These are phyloP conservation scores for Galerucella nymphaeae DNA, from an alignment of 2,888 invertebrate genomes.

Conservation along the genomic window DNA sequence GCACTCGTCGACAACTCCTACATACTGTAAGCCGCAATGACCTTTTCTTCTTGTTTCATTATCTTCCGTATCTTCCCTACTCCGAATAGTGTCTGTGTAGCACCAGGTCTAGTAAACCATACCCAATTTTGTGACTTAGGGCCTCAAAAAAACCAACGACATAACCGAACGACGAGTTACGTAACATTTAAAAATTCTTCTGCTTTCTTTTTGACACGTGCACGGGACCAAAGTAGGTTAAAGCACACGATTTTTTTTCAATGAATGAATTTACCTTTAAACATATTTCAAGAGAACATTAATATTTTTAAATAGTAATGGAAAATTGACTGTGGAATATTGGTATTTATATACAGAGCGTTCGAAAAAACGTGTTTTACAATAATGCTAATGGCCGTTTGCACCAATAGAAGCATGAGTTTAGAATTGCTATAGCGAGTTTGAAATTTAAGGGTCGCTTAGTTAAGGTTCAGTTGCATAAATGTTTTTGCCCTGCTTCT, in stretches of 20 bases:
- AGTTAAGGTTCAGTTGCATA: too few species aligned
- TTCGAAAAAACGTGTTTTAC: too few species aligned
- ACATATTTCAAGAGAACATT: neutral
- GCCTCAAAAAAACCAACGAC: conserved; percentile 48
- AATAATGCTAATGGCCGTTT: too few species aligned
- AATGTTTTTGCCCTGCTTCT: too few species aligned
- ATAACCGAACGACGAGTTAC: conserved; percentile 35
- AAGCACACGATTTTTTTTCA: neutral
- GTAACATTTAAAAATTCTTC: conserved; percentile 47
- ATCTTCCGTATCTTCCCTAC: neutral
- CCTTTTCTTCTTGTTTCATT: conserved; percentile 10
- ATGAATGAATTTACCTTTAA: neutral
- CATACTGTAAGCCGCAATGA: conserved; percentile 12
- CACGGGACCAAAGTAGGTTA: neutral
- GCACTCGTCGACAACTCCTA: conserved; percentile 8
- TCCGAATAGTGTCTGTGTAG: neutral
- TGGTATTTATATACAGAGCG: too few species aligned
- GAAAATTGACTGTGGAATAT: too few species aligned
- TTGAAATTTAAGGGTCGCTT: too few species aligned
- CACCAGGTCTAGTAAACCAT: conserved; percentile 34
- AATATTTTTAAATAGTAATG: too few species aligned
- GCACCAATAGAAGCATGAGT: too few species aligned
- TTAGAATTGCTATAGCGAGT: too few species aligned
- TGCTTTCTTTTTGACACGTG: conserved; percentile 47
- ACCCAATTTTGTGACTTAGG: conserved; percentile 51